Conservation (phyloP, 2,113 vertebrate species). For the Siniperca knerii region DNA sequence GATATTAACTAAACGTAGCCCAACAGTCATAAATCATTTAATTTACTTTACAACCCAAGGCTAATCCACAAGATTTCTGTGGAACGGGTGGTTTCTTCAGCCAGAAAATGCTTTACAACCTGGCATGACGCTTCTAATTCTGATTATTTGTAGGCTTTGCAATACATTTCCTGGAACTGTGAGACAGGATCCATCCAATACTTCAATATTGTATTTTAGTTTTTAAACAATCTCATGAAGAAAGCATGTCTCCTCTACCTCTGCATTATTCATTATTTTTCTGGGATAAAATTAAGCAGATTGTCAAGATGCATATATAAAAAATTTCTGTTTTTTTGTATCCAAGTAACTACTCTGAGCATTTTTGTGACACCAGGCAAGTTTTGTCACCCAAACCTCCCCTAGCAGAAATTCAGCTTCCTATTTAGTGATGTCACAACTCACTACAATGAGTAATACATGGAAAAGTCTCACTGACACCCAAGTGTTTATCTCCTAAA, state of each 20-base stretch:
- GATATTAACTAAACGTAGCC: neutral
- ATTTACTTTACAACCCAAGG: neutral
- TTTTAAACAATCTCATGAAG: neutral
- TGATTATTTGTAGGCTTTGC: neutral
- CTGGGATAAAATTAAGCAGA: neutral
- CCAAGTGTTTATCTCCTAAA: neutral
- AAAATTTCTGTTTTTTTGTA: neutral
- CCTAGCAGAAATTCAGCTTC: neutral
- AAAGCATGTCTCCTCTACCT: neutral
- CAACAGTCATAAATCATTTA: neutral
- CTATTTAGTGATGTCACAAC: neutral
- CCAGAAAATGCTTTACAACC: neutral
- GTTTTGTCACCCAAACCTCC: neutral
- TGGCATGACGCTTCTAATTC: neutral
- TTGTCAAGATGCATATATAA: neutral
- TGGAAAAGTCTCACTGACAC: neutral
- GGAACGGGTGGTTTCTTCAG: neutral
- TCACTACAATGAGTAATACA: neutral
- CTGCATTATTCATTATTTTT: slow-evolving; percentile 17
- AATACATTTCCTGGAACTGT: neutral
- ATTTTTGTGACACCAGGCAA: neutral
- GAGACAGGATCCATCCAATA: neutral
- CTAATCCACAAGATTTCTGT: neutral
- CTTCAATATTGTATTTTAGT: neutral
- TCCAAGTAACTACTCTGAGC: neutral